Conservation (phyloP, 2,888 invertebrate species). For the Protophormia terraenovae region DNA sequence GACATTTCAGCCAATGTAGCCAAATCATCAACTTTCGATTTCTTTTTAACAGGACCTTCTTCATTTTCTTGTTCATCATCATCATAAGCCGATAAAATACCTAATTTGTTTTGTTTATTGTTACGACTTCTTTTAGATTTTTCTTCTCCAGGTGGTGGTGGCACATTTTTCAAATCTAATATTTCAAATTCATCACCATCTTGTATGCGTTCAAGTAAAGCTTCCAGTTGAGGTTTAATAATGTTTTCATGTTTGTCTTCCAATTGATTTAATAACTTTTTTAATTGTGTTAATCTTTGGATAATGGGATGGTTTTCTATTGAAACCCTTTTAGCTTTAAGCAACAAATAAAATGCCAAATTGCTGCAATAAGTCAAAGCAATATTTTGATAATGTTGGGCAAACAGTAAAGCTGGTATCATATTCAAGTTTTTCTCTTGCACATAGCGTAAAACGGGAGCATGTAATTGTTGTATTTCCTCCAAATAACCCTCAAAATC, state of each 20-base stretch:
- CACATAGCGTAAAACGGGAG: conserved; percentile 86
- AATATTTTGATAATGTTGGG: conserved; percentile 86
- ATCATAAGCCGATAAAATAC: conserved; percentile 63
- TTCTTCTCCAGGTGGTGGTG: conserved; percentile 56
- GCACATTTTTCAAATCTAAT: conserved; percentile 66
- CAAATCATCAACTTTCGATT: conserved; percentile 61
- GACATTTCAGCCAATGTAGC: conserved; percentile 49
- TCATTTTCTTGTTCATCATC: conserved; percentile 36
- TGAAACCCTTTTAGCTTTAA: conserved; percentile 89
- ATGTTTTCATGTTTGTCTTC: conserved; percentile 87
- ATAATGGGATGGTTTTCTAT: conserved; percentile 94
- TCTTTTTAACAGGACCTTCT: conserved; percentile 17
- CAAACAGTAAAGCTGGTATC: conserved; percentile 87
- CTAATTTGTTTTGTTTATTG: conserved; percentile 71
- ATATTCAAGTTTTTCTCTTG: conserved; percentile 85
- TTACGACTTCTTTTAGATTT: conserved; percentile 63
- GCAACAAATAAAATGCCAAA: conserved; percentile 91
- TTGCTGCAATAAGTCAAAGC: conserved; percentile 92
- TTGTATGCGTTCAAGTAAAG: conserved; percentile 83
- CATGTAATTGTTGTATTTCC: conserved; percentile 85
- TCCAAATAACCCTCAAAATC: conserved; percentile 89
- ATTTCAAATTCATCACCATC: conserved; percentile 78
- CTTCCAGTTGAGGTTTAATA: conserved; percentile 86
- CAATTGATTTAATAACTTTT: conserved; percentile 88
- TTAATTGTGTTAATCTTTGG: conserved; percentile 90